phyloP scores from a whole-genome alignment of 1,140 invertebrate genomes.

The Drosophila setifemur region DNA sequence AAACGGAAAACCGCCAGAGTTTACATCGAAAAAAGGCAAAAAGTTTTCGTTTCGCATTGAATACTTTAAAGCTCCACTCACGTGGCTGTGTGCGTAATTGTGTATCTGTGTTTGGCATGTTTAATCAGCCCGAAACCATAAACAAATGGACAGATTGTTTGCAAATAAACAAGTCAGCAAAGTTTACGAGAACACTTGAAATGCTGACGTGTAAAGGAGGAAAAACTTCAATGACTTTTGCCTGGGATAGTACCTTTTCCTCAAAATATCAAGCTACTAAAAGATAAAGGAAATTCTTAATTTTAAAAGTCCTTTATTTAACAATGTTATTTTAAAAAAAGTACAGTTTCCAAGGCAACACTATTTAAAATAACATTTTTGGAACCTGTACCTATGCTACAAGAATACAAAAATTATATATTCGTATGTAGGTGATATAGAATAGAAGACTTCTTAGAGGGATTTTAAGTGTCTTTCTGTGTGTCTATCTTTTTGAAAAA shows the following conservation, averaged over 20 bases:
- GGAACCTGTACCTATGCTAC: no score
- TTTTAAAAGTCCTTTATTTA: background rate
- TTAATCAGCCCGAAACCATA: constrained; percentile 60
- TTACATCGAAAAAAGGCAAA: constrained; percentile 30
- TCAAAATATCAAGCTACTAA: no score
- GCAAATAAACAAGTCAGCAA: constrained; percentile 36
- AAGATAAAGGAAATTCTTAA: background rate
- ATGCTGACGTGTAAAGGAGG: constrained; percentile 4
- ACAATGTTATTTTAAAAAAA: background rate
- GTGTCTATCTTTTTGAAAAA: no score
- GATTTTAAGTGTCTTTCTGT: no score
- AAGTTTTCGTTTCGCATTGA: constrained; percentile 38
- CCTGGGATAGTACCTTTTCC: constrained; percentile 13
- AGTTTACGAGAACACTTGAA: constrained; percentile 30
- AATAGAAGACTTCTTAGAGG: no score
- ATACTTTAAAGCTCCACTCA: constrained; percentile 20
- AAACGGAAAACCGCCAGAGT: constrained; percentile 1
- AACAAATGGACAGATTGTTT: constrained; percentile 60
- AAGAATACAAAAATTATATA: no score
- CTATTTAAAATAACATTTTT: no score
- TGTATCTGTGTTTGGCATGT: constrained; percentile 53
- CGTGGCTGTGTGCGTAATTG: constrained; percentile 12
- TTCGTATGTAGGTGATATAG: no score
- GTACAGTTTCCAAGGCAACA: no score
- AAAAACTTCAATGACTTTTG: constrained; percentile 20